Base-by-base conservation (phyloP, 2,797 vertebrate species). In the Melanotaenia boesemani region DNA sequence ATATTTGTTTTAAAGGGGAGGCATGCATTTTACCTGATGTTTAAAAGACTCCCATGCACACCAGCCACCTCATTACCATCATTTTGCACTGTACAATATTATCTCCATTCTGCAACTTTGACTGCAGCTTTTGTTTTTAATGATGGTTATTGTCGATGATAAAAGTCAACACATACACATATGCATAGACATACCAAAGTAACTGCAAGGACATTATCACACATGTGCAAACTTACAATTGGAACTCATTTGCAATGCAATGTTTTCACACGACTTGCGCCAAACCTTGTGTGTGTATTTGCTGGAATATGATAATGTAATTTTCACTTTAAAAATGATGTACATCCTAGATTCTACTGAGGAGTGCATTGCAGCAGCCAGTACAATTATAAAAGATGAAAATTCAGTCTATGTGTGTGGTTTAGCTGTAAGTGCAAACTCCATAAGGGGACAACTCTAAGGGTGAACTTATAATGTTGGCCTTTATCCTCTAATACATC, bases 251-350 rank as follows among this genome's bases (percentile, higher is more conserved):
- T 75, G 41, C 44, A 37, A 11, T 0, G 1, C 13, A 37, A 72
- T 48, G 24, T 24, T 61, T 46, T 62, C 50, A 39, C 24, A 39
- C 22, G 44, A 67, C 50, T 13, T 39, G 39, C 34, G 54, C n/a
- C 12, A 9, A 37, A 39, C 3, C 41, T 4, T 44, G 41, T 44
- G 15, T 48, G 8, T 61, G 64, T 60, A 36, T 70, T 52, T 7
- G 0, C 44, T 60, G 44, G 20, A 61, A 65, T 55, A 60, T 72
- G 58, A 28, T 79, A 57, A 82, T 66, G n/a, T n/a, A 75, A 73
- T 81, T 70, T 58, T 70, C 32, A 59, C 46, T 22, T 69, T 48
- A 34, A 13, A 67, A 57, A 63, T 56, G 1, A 64, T 50, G 48
- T 55, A 34, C 10, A 46, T 15, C 20, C 1, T 34, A 24, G 12